Evolutionary conservation across 2,888 invertebrate genomes (phyloP).

Genomic region (Eupithecia dodoneata): DNA sequence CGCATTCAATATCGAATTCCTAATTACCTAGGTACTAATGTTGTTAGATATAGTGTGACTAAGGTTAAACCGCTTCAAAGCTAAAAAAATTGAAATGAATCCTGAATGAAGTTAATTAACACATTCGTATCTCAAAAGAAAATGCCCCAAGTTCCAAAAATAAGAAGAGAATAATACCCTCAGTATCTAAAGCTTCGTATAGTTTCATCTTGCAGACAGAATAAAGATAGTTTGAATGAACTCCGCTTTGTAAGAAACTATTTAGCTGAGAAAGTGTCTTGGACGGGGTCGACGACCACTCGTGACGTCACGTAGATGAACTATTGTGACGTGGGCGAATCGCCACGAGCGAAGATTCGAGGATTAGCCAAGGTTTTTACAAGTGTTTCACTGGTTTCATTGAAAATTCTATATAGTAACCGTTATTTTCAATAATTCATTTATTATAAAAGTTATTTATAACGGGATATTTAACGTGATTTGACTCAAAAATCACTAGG

Average conservation of each 20-base stretch:
- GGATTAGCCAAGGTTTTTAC: background rate
- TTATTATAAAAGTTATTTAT: no score
- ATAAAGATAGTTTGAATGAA: background rate
- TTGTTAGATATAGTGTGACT: no score
- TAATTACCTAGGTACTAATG: no score
- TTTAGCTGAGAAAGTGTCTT: slow-evolving; percentile 11
- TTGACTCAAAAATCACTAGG: no score
- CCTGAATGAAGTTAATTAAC: background rate
- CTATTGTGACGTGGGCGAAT: slow-evolving; percentile 20
- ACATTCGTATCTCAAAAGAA: background rate
- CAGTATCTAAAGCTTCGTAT: background rate
- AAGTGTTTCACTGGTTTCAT: background rate
- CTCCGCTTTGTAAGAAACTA: background rate
- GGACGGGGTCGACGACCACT: slow-evolving; percentile 20
- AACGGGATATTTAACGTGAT: no score
- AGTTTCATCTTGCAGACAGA: slow-evolving; percentile 8
- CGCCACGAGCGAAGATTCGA: background rate
- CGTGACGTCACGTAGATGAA: slow-evolving; percentile 24
- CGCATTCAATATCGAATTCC: no score
- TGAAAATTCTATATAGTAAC: background rate
- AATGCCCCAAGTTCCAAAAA: background rate
- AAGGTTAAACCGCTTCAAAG: no score
- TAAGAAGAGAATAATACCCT: background rate
- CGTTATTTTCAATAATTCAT: no score
- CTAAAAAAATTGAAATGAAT: background rate